Percentiles rank a stretch among this genome's conserved stretches.
Evolutionary conservation across 1,140 invertebrate genomes (phyloP).

Genomic region (Nasonia giraulti): DNA sequence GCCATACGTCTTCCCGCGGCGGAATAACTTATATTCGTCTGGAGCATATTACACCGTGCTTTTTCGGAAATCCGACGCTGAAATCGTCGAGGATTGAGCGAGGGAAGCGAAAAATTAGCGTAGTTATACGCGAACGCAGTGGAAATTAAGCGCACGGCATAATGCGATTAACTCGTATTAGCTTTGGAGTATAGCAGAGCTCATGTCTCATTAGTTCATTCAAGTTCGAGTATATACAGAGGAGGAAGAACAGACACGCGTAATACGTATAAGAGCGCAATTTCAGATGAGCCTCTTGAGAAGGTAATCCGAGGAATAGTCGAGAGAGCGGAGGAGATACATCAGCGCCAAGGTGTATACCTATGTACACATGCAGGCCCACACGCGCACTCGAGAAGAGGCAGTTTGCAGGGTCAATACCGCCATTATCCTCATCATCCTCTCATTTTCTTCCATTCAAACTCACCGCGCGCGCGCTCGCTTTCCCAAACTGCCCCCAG

Average conservation of each 20-base stretch:
- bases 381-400: neutral
- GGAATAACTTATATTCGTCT: neutral
- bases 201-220: neutral
- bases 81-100: neutral
- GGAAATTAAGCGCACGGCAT: neutral
- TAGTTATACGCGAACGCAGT: neutral
- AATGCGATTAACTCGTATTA: neutral
- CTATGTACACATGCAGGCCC: neutral
- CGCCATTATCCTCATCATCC: conserved; percentile 20
- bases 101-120: neutral
- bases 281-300: conserved; percentile 14
- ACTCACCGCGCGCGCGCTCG: neutral
- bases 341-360: no score
- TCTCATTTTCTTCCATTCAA: conserved; percentile 28
- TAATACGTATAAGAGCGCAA: conserved; percentile 15
- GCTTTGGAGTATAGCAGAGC: neutral
- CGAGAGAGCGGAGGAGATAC: no score
- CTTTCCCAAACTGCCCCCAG: neutral
- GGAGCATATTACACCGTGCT: neutral
- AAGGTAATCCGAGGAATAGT: conserved; percentile 23
- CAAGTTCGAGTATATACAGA: neutral
- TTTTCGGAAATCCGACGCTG: neutral
- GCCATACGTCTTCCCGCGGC: neutral
- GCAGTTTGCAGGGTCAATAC: conserved; percentile 16
- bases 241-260: neutral